Evolutionary conservation across 2,113 vertebrate species (phyloP), one percentile per base, ranked within the genome.

Genomic region (Cebidichthys violaceus): DNA sequence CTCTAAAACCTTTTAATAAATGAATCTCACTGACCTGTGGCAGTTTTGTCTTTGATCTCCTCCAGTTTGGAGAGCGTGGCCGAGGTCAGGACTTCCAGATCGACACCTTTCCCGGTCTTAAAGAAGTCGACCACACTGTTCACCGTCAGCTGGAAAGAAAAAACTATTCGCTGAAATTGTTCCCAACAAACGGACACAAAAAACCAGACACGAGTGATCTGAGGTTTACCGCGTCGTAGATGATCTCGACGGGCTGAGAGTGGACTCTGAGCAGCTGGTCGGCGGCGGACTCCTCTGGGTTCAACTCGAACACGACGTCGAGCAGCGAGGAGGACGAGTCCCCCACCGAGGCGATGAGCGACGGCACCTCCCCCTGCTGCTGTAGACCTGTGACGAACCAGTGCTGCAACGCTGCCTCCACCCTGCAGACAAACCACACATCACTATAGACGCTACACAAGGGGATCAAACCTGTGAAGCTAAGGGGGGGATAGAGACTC

Each of bases 31-130:
- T 87, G 80, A 99, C 98, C 97, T 93, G 95, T 87, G 37, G 98
- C 96, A 0, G 98, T 99, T 90, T 94, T 98, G 79, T 99, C 97
- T 93, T 98, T 99, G 84, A 99, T 97, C 95, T 99, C 97, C 88
- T 99, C 98, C 35, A 99, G 91, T 65, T 99, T 99, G 89, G 96
- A 96, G 77, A 99, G 95, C 0, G 98, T 99, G 68, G 97, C 97
- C 2, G 97, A 96, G 2, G 97, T 98, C 82, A 99, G 91, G 1
- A 96, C 96, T 79, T 99, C 97, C 87, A 99, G 95, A 84, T 99
- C 96, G 59, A 99, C 93, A 7, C 96, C 96, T 64, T 95, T 97
- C 61, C 83, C 95, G 0, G 96, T 96, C 82, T 96, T 96, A 82
- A 99, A 99, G 92, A 99, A 99, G 41, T 97, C 98, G 15, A 94